Conservation (phyloP, 2,888 invertebrate species). For the Malacosoma neustria region DNA sequence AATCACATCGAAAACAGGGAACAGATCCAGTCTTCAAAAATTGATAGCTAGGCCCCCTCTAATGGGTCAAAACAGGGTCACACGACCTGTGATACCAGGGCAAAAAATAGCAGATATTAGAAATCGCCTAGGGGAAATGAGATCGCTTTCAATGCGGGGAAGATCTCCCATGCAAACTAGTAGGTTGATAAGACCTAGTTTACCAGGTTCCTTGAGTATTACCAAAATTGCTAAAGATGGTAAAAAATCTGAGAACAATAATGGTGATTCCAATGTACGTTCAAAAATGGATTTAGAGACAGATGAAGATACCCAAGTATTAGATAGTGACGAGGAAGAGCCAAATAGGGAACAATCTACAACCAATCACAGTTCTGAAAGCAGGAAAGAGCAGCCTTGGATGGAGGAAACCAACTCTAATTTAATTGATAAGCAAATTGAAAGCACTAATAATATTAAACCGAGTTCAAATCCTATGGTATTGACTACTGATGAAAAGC, state of each 20-base stretch:
- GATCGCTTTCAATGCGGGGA: conserved; percentile 41
- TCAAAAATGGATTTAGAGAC: conserved; percentile 37
- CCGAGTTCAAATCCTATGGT: conserved; percentile 32
- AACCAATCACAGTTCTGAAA: background rate
- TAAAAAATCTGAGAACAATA: conserved; percentile 34
- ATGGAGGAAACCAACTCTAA: conserved; percentile 7
- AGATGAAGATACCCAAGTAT: conserved; percentile 55
- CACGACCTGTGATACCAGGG: conserved; percentile 47
- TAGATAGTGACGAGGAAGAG: conserved; percentile 60
- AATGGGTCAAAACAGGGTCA: conserved; percentile 44
- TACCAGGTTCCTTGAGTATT: conserved; percentile 61
- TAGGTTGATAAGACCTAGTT: conserved; percentile 42
- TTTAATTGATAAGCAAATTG: conserved; percentile 8
- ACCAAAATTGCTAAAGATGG: conserved; percentile 51
- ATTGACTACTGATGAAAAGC: conserved; percentile 58
- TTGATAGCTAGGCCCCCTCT: conserved; percentile 45
- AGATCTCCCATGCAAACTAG: conserved; percentile 39
- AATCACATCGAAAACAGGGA: conserved; percentile 67
- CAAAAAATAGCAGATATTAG: conserved; percentile 60
- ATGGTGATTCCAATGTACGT: conserved; percentile 23
- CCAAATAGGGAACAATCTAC: conserved; percentile 19
- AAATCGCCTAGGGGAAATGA: conserved; percentile 47
- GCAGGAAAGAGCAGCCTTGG: conserved; percentile 7
- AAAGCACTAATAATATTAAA: conserved; percentile 6
- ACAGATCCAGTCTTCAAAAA: conserved; percentile 49